phyloP scores from a whole-genome alignment of 92 coral and sea anemone species.

The Actinernus sp. region DNA sequence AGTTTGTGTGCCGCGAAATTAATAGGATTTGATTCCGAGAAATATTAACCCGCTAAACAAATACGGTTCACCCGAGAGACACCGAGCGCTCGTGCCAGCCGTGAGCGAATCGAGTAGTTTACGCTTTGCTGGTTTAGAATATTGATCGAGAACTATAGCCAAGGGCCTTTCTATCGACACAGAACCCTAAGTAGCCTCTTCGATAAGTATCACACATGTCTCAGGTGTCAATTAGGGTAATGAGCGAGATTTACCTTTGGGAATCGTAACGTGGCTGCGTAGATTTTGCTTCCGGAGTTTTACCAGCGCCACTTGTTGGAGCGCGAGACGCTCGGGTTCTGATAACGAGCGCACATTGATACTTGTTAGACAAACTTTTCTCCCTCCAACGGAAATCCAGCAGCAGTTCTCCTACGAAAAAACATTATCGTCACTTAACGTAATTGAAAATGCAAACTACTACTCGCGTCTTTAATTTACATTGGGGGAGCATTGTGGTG shows the following conservation, averaged over 20 bases:
- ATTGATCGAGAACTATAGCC: too few species aligned
- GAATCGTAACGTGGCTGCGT: slow-evolving; percentile 86
- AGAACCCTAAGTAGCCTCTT: too few species aligned
- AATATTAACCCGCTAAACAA: too few species aligned
- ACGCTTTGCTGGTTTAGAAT: too few species aligned
- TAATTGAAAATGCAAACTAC: slow-evolving; percentile 87
- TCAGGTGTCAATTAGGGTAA: too few species aligned
- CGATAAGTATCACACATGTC: too few species aligned
- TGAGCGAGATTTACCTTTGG: slow-evolving; percentile 99
- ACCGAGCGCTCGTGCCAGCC: too few species aligned
- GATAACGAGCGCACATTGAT: slow-evolving; percentile 69
- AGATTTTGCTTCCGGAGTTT: slow-evolving; percentile 86
- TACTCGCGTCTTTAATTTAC: slow-evolving; percentile 42
- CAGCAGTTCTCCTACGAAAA: slow-evolving; percentile 79
- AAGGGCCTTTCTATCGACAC: too few species aligned
- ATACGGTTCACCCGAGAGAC: too few species aligned
- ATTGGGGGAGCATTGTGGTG: slow-evolving; percentile 22
- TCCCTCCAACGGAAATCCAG: slow-evolving; percentile 93
- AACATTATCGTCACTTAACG: slow-evolving; percentile 50
- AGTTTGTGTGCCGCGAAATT: too few species aligned
- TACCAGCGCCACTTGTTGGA: slow-evolving; percentile 86
- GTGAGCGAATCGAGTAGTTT: too few species aligned
- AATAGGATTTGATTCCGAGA: too few species aligned
- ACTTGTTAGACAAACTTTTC: slow-evolving; percentile 70
- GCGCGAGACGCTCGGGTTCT: slow-evolving; percentile 89